Base-by-base conservation (phyloP, 2,113 vertebrate species). In the Oncorhynchus mykiss region DNA sequence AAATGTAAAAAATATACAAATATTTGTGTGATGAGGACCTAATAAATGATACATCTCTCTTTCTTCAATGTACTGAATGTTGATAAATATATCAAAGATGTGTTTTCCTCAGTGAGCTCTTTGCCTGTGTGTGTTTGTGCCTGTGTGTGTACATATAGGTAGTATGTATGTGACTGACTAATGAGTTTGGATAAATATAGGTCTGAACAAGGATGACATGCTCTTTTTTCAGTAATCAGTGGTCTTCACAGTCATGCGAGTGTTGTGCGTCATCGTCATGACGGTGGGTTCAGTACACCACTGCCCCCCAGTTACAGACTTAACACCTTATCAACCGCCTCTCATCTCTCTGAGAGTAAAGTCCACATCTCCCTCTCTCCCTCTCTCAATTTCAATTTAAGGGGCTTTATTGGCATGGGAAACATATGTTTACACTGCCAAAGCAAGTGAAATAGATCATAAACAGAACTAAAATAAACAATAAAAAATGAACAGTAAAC, bases 251-350 rank as follows among this genome's bases (percentile, higher is more conserved):
- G 77, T 73, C 65, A 73, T 59, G 77, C 13, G 25, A 34, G 14
- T 25, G 13, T 39, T 31, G 66, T 45, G 66, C 66, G 54, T 78
- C 71, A 73, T 57, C 9, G 8, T 11, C 51, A 48, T 73, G 66
- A 78, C 71, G 20, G 65, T 57, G 48, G n/a, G 49, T 54, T 71
- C 45, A 27, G 48, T 59, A 59, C 74, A 75, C n/a, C 16, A 24
- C 59, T 66, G 67, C 59, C 72, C 78, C 51, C 57, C 57, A 71
- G 78, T 70, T 45, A 70, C 67, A 39, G 27, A 65, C 67, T 57
- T 25, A 22, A 71, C 72, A 79, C 57, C 71, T 70, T 70, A 54
- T 54, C 39, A 25, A 31, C 13, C 39, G 34, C 25, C 31, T 45
- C 39, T 39, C 39, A 25, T 24, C 65, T 6, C 39, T 22, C 64